Base-by-base conservation (phyloP, 2,888 invertebrate genomes). In the Acrocyrtus sp. region DNA sequence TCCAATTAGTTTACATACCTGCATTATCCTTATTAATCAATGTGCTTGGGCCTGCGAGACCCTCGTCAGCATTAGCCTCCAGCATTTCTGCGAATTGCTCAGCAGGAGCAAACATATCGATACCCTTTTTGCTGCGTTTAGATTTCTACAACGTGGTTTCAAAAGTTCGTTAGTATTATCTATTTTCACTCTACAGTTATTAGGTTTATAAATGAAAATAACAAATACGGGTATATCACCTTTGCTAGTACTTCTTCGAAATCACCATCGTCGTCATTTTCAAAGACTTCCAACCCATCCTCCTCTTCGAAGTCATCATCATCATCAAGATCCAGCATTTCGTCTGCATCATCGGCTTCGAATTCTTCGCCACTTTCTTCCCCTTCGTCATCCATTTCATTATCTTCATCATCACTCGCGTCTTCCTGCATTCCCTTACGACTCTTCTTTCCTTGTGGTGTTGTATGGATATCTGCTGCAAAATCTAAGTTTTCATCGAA, bases 31-130 rank as follows among this genome's bases (percentile, higher is more conserved):
- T 88, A 82, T 92, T 92, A 2, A 80, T 78, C 6, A 80, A 67
- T 5, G 78, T 79, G 21, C 74, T 74, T n/a, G 80, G 74, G 17
- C 79, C 77, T 27, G 66, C 53, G 12, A 78, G 89, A 87, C 53
- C 88, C 0, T 81, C 79, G 8, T 83, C 83, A 12, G 92, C 91
- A 54, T 92, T 92, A 72, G 94, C 93, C 84, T 96, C 96, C 61
- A 97, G 85, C 80, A 96, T 86, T 50, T 92, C 90, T 0, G 95
- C 91, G 86, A 96, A 96, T 85, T 95, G 91, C 84, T 95, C 95
- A 0, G 94, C 94, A 0, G 93, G 91, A 2, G 93, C 92, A 85
- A 94, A 94, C 74, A 81, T 76, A 15, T 77, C 76, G 39, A 54
- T 69, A 8, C 67, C 72, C 1, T 39, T 29, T 41, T 76, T 78